Evolutionary conservation across 1,140 invertebrate genomes (phyloP), one percentile per base, ranked within the genome.

Genomic region (Papilio polytes): DNA sequence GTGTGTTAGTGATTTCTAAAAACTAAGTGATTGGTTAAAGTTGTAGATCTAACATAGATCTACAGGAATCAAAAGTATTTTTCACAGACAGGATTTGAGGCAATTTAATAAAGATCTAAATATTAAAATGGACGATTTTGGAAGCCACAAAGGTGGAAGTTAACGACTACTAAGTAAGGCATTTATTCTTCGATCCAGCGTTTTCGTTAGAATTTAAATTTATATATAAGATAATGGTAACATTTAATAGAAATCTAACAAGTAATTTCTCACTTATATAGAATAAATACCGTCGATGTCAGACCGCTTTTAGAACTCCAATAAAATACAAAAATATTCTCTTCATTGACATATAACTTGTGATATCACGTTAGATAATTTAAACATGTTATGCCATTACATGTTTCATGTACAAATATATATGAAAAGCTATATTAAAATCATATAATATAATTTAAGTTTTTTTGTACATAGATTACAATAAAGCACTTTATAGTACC

Each of bases 401-500:
- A 63, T 59, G 56, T 59, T 63, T 63, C 59, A 63, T 63, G 2
- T 63, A 63, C 0, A 63, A 63, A 63, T 26, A 26, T 63, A 63
- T 56, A 15, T 51, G 48, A 56, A 22, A 20, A 22, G 20, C 9
- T 63, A 31, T 70, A 31, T 66, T 4, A 70, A 26, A 13, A 13
- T 70, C 10, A 31, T 70, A 70, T 12, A 31, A 36, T 70, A 31
- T 70, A 59, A 4, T 59, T 36, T 70, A 70, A 15, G 26, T 70
- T 31, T 31, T 31, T 70, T 70, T 70, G 63, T 70, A 70, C 63
- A 31, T 70, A 70, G 2, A 36, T 36, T 70, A 31, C 63, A 70
- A 70, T 70, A 70, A 70, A 70, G 63, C 63, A 70, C 63, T 70
- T 70, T 26, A 31, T 70, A 70, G 26, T 70, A 31, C 63, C 63